phyloP scores from a whole-genome alignment of 64 coral and sea anemone genomes.

The Montipora sp. region DNA sequence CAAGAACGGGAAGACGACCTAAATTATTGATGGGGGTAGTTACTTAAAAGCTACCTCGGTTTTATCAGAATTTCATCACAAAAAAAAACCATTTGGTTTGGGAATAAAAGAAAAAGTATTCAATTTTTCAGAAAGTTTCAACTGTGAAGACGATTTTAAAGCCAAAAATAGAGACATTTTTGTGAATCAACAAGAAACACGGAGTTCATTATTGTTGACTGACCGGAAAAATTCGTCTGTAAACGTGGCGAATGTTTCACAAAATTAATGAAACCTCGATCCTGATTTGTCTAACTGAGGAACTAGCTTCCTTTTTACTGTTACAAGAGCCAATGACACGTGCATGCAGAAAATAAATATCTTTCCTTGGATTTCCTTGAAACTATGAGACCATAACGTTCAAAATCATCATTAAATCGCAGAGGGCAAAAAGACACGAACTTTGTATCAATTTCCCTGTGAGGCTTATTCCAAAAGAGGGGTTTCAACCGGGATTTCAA shows the following conservation, averaged over 20 bases:
- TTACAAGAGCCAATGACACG: not conserved
- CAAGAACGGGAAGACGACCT: not conserved
- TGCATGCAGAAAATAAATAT: not conserved
- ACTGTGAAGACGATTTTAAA: not conserved
- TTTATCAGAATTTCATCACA: not conserved
- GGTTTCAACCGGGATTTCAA: not conserved
- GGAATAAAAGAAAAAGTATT: not conserved
- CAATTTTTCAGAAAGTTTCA: not conserved
- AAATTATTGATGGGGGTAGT: slow-evolving; percentile 24
- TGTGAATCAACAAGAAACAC: not conserved
- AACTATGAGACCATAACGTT: not conserved
- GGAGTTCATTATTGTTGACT: not conserved
- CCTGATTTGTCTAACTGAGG: not conserved
- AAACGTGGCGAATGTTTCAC: slow-evolving; percentile 29
- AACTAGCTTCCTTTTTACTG: not conserved
- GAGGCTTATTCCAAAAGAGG: not conserved
- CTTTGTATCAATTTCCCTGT: slow-evolving; percentile 18
- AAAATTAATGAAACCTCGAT: not conserved
- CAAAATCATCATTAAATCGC: not conserved
- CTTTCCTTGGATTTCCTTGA: not conserved
- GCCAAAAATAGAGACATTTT: not conserved
- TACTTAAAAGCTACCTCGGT: slow-evolving; percentile 4
- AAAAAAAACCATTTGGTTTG: not conserved
- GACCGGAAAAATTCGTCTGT: slow-evolving; percentile 22
- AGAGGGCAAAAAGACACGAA: not conserved